Percentiles rank a stretch among this genome's conserved stretches.
Evolutionary conservation across 1,140 invertebrate species (phyloP).

Genomic region (Parapsyche elsis): DNA sequence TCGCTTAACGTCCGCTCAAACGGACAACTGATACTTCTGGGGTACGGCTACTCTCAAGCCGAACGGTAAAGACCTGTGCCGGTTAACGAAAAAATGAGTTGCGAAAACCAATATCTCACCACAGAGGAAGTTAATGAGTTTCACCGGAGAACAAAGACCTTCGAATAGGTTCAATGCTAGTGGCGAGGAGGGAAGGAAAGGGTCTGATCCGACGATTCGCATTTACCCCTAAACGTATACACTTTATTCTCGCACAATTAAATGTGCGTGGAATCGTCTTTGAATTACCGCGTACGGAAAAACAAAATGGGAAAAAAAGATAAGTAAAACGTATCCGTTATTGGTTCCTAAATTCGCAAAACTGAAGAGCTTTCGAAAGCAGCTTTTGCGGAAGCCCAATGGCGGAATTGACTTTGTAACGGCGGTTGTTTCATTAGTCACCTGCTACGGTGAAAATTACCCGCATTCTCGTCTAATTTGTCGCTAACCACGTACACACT

Average conservation of each 20-base stretch:
- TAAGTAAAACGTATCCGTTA: neutral
- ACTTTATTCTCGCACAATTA: slow-evolving; percentile 3
- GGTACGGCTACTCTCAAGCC: neutral
- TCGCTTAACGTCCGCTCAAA: slow-evolving; percentile 20
- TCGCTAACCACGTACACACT: no score
- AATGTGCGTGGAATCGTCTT: neutral
- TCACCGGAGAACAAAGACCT: slow-evolving; percentile 28
- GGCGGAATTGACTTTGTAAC: no score
- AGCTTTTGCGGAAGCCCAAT: neutral
- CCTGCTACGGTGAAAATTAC: no score
- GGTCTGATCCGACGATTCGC: no score
- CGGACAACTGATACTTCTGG: slow-evolving; percentile 8
- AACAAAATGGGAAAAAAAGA: neutral
- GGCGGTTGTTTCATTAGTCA: no score
- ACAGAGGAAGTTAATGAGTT: slow-evolving; percentile 20
- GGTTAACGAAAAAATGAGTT: slow-evolving; percentile 27
- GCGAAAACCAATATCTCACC: slow-evolving; percentile 31
- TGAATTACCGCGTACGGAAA: neutral
- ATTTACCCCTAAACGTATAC: no score
- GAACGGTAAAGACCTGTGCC: neutral
- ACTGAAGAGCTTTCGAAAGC: neutral
- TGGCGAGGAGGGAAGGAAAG: no score
- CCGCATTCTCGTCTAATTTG: no score
- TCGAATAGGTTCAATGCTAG: neutral
- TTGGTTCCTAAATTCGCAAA: no score